Conservation (phyloP, 1,140 invertebrate species). For the Diplogasteroides magnus region DNA sequence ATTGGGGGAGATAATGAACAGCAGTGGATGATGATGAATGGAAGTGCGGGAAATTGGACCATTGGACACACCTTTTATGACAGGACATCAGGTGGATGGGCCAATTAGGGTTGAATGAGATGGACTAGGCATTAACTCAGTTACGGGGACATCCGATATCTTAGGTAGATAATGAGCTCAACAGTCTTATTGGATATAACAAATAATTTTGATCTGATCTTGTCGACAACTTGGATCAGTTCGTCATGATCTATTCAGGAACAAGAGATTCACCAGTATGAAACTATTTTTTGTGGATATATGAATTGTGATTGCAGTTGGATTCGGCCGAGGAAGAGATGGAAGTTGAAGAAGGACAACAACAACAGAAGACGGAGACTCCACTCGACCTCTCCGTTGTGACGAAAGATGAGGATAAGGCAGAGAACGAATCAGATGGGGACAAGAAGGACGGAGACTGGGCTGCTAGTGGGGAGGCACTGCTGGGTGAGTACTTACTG, state of each 20-base stretch:
- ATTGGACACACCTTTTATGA: no score
- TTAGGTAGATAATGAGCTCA: no score
- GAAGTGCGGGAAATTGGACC: not conserved
- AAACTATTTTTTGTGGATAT: not conserved
- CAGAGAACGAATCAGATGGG: not conserved
- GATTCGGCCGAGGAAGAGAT: not conserved
- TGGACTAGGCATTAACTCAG: no score
- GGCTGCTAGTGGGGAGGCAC: constrained; percentile 15
- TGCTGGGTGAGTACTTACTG: constrained; percentile 8
- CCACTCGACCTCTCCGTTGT: constrained; percentile 12
- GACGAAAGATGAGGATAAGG: constrained; percentile 11
- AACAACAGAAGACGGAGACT: constrained; percentile 1
- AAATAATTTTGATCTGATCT: no score
- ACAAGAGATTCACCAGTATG: no score
- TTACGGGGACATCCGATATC: no score
- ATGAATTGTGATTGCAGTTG: no score
- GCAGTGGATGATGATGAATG: not conserved
- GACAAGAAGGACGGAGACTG: constrained; percentile 14
- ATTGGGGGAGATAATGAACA: constrained; percentile 1
- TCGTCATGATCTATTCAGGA: no score
- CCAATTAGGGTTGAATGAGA: no score
- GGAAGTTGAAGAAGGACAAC: not conserved
- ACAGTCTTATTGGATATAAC: no score
- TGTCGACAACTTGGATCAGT: no score
- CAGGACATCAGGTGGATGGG: no score